Conservation (phyloP, 2,888 invertebrate species). For the Stenodera caucasica region DNA sequence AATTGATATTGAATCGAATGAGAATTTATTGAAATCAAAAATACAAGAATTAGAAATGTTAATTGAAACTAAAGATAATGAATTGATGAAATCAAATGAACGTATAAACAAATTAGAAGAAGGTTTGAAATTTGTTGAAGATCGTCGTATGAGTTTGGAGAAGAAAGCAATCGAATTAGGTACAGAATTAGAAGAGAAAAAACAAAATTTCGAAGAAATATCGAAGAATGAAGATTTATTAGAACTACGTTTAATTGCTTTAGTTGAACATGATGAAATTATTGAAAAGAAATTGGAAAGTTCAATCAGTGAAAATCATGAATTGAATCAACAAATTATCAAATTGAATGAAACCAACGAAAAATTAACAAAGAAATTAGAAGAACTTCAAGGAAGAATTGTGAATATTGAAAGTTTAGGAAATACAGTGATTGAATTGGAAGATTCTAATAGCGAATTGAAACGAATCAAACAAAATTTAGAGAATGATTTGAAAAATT, state of each 20-base stretch:
- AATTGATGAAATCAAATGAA: constrained; percentile 65
- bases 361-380: constrained; percentile 40
- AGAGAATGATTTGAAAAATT: constrained; percentile 58
- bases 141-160: constrained; percentile 63
- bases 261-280: constrained; percentile 66
- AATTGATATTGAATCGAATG: constrained; percentile 20
- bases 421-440: constrained; percentile 47
- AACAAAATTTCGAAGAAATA: constrained; percentile 59
- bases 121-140: constrained; percentile 64
- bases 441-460: constrained; percentile 56
- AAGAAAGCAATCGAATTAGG: constrained; percentile 65
- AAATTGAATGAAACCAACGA: constrained; percentile 35
- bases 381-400: constrained; percentile 38
- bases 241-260: constrained; percentile 63
- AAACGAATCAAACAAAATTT: constrained; percentile 58
- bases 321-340: constrained; percentile 37
- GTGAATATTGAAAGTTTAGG: constrained; percentile 37
- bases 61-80: constrained; percentile 71
- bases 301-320: constrained; percentile 36
- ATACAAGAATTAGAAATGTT: constrained; percentile 74
- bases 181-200: constrained; percentile 62
- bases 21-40: constrained; percentile 62
- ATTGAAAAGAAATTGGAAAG: constrained; percentile 60
- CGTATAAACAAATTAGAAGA: constrained; percentile 69
- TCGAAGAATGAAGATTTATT: constrained; percentile 66